Conservation (phyloP, 2,113 vertebrate species). For the Anthoscopus minutus region DNA sequence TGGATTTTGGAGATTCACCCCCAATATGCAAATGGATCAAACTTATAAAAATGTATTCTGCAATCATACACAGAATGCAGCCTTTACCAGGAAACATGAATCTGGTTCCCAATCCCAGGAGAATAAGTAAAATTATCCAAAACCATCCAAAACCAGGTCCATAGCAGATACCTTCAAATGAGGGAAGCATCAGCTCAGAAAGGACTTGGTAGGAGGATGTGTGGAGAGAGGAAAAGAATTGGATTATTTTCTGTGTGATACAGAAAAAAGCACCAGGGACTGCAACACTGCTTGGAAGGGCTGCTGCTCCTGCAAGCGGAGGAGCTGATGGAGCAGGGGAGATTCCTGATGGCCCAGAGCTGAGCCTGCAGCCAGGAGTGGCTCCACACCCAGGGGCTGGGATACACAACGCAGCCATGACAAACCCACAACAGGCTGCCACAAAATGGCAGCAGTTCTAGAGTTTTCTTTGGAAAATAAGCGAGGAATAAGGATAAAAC, state of each 20-base stretch:
- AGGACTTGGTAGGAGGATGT: background rate
- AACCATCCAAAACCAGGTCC: background rate
- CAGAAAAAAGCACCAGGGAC: background rate
- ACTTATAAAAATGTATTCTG: background rate
- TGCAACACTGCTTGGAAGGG: rapidly evolving
- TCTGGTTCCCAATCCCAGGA: background rate
- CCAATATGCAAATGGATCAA: background rate
- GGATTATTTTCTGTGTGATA: background rate
- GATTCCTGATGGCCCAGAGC: background rate
- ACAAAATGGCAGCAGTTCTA: rapidly evolving
- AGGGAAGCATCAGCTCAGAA: background rate
- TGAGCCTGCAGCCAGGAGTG: background rate
- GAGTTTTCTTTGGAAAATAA: background rate
- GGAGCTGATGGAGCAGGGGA: background rate
- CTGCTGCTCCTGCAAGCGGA: background rate
- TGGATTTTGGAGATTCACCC: background rate
- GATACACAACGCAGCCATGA: rapidly evolving
- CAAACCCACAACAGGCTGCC: background rate
- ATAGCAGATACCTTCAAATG: rapidly evolving
- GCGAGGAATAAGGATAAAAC: background rate
- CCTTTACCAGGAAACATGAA: background rate
- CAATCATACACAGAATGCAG: background rate
- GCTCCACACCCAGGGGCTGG: rapidly evolving
- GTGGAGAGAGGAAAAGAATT: background rate
- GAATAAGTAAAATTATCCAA: background rate